phyloP scores from a whole-genome alignment of 2,113 vertebrate genomes.

The Uria aalge region DNA sequence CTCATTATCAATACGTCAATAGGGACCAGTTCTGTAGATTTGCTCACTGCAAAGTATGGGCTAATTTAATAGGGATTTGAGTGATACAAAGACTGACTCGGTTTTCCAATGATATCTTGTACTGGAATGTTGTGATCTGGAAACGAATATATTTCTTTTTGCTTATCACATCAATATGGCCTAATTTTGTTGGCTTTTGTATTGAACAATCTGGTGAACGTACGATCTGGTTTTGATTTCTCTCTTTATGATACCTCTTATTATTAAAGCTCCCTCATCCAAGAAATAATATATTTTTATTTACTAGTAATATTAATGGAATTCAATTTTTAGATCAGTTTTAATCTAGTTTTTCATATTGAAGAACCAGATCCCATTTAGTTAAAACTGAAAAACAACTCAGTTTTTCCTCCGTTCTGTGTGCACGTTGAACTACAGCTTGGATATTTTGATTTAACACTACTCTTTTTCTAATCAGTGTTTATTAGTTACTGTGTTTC shows the following conservation, averaged over 20 bases:
- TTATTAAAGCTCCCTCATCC: slow-evolving; percentile 40
- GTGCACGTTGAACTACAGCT: background rate
- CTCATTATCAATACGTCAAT: background rate
- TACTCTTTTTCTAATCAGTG: background rate
- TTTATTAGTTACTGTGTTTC: background rate
- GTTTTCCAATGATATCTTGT: background rate
- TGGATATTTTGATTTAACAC: background rate
- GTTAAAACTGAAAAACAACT: background rate
- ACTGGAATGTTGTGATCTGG: background rate
- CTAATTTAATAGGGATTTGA: background rate
- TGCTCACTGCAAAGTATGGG: background rate
- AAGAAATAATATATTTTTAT: slow-evolving; percentile 30
- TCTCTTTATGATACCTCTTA: background rate
- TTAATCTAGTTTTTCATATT: slow-evolving; percentile 12
- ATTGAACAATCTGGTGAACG: background rate
- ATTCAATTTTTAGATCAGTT: slow-evolving; percentile 32
- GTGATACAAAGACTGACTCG: background rate
- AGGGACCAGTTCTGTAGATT: background rate
- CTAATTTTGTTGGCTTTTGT: slow-evolving; percentile 24
- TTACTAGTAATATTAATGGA: background rate
- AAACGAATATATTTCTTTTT: slow-evolving; percentile 9
- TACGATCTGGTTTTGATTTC: slow-evolving; percentile 35
- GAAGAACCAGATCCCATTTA: background rate
- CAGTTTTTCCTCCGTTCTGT: background rate
- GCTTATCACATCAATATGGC: slow-evolving; percentile 24